Evolutionary conservation across 2,888 invertebrate genomes (phyloP).

Genomic region (Cryptophagus acutangulus): DNA sequence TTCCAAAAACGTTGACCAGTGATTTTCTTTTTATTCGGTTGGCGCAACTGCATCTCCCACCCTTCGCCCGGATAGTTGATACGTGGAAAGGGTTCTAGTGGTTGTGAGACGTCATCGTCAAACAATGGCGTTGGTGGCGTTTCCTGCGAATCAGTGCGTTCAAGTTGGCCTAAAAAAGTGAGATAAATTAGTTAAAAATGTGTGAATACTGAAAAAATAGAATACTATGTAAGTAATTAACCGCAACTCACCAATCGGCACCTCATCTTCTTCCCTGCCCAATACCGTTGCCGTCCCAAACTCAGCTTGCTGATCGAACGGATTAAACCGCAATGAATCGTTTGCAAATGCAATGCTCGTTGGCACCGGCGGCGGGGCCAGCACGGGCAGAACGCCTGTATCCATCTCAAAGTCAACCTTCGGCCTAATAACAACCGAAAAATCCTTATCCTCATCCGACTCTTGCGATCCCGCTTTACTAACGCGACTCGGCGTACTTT

Average conservation of each 20-base stretch:
- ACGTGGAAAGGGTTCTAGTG: constrained; percentile 86
- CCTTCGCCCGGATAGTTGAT: constrained; percentile 73
- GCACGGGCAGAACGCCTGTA: constrained; percentile 59
- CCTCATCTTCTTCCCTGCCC: constrained; percentile 31
- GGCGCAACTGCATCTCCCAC: constrained; percentile 95
- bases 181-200: neutral
- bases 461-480: constrained; percentile 66
- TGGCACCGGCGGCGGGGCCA: constrained; percentile 68
- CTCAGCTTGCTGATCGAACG: constrained; percentile 63
- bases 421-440: constrained; percentile 73
- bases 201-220: constrained; percentile 4
- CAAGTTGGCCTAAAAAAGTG: constrained; percentile 33
- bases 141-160: constrained; percentile 62
- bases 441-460: constrained; percentile 72
- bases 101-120: constrained; percentile 89
- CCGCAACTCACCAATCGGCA: constrained; percentile 40
- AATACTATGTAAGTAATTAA: no score
- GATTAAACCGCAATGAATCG: constrained; percentile 70
- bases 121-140: constrained; percentile 89
- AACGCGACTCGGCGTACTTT: constrained; percentile 60
- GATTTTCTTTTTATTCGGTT: constrained; percentile 95
- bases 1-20: constrained; percentile 95
- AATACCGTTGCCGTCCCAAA: constrained; percentile 43
- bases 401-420: constrained; percentile 50
- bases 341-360: constrained; percentile 50